These are phyloP conservation scores for Cheumatopsyche charites DNA, from an alignment of 1,140 invertebrate genomes.

Conservation along the genomic window DNA sequence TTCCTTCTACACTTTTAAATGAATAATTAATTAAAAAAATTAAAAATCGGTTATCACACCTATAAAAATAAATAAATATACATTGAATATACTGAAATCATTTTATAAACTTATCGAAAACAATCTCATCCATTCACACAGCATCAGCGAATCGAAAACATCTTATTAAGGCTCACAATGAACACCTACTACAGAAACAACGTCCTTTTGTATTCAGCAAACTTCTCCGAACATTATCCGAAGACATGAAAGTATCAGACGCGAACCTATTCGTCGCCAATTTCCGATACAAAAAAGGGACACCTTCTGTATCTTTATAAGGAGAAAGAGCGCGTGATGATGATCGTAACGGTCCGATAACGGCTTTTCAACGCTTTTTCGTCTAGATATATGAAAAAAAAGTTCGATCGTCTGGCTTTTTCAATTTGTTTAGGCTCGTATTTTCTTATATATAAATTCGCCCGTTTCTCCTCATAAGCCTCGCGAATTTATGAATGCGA, in stretches of 20 bases:
- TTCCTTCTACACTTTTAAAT: no score
- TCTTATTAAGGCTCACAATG: no score
- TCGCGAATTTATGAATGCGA: constrained; percentile 18
- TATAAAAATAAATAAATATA: no score
- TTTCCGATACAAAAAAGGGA: constrained; percentile 34
- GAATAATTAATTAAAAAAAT: no score
- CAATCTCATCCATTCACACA: no score
- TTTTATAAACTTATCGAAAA: no score
- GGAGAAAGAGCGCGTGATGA: constrained; percentile 28
- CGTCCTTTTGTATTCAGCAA: constrained; percentile 17
- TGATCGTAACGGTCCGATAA: constrained; percentile 29
- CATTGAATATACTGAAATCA: no score
- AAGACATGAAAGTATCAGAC: not conserved
- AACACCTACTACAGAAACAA: no score
- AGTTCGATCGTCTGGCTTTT: constrained; percentile 6
- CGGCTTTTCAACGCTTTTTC: not conserved
- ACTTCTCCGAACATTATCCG: constrained; percentile 13
- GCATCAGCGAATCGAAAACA: no score
- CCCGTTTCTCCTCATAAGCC: not conserved
- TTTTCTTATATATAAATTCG: constrained; percentile 23
- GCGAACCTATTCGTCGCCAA: constrained; percentile 26
- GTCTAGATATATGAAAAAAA: no score
- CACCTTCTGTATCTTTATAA: not conserved
- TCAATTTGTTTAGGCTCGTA: constrained; percentile 27
- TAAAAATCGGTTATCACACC: no score